Conservation (phyloP, 2,888 invertebrate species). For the Lepidocyrtoides sp. region DNA sequence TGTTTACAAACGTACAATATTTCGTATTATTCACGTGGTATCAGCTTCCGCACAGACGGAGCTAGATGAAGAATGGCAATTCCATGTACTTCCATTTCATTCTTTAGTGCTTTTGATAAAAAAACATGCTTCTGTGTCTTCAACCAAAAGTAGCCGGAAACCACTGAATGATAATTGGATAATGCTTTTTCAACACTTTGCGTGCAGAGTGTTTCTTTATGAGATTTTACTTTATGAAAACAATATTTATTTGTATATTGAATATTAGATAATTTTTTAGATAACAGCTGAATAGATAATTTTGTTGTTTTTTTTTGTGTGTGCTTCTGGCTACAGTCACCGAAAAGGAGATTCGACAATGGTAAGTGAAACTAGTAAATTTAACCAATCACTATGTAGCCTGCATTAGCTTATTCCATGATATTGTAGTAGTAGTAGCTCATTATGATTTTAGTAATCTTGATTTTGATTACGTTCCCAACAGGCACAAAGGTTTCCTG, state of each 20-base stretch:
- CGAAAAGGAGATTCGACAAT: slow-evolving; percentile 87
- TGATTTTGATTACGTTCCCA: slow-evolving; percentile 59
- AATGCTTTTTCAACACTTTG: background rate
- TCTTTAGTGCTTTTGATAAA: background rate
- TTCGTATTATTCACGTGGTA: slow-evolving; percentile 8
- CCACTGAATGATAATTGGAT: background rate
- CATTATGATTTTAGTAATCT: too few relatives aligned
- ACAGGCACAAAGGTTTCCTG: slow-evolving; percentile 79
- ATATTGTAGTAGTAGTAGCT: too few relatives aligned
- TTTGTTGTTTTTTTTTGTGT: background rate
- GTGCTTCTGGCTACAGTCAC: slow-evolving; percentile 86
- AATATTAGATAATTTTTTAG: too few relatives aligned
- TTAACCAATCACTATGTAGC: too few relatives aligned
- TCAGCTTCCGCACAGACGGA: background rate
- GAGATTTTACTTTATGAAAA: too few relatives aligned
- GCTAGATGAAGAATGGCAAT: background rate
- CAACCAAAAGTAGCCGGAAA: too few relatives aligned
- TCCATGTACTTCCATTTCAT: background rate
- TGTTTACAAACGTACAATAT: slow-evolving; percentile 23
- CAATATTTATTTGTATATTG: too few relatives aligned
- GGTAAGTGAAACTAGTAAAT: slow-evolving; percentile 80
- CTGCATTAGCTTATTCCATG: too few relatives aligned
- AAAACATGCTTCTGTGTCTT: too few relatives aligned
- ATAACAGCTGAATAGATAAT: too few relatives aligned
- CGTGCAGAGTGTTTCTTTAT: too few relatives aligned